Conservation (phyloP, 2,888 invertebrate genomes). For the Heliothis peltigera region DNA sequence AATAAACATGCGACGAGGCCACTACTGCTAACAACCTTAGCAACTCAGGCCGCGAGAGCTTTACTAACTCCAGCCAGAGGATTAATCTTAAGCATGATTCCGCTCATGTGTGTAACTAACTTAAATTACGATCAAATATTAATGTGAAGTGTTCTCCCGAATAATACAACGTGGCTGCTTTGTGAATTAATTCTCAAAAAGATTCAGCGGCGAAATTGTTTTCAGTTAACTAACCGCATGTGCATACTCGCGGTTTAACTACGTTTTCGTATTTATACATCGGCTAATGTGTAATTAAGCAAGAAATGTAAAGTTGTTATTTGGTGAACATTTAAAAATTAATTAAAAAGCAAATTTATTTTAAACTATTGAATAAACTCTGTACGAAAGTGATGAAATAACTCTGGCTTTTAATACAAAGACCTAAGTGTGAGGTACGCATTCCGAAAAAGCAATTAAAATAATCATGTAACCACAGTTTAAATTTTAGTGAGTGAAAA, state of each 20-base stretch:
- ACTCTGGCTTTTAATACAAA: slow-evolving; percentile 1
- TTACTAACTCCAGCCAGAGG: slow-evolving; percentile 75
- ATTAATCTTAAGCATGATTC: slow-evolving; percentile 78
- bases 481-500: slow-evolving; percentile 81
- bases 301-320: slow-evolving; percentile 5
- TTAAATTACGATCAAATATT: slow-evolving; percentile 80
- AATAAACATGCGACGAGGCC: slow-evolving; percentile 84
- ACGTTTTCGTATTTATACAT: slow-evolving; percentile 34
- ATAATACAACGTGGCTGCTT: slow-evolving; percentile 49
- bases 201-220: slow-evolving; percentile 45
- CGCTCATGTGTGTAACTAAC: slow-evolving; percentile 73
- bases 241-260: slow-evolving; percentile 36
- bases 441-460: slow-evolving; percentile 53
- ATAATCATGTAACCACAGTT: slow-evolving; percentile 66
- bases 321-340: slow-evolving; percentile 2
- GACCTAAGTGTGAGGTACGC: slow-evolving; percentile 17
- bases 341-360: background rate
- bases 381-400: slow-evolving; percentile 5
- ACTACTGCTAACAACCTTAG: slow-evolving; percentile 81
- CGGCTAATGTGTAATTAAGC: slow-evolving; percentile 32
- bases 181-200: slow-evolving; percentile 48
- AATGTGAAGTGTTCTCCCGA: slow-evolving; percentile 62
- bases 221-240: slow-evolving; percentile 45
- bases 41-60: slow-evolving; percentile 77
- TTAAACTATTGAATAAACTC: background rate